These are phyloP conservation scores for Pandemis corylana DNA, from an alignment of 2,888 invertebrate species.

Conservation along the genomic window DNA sequence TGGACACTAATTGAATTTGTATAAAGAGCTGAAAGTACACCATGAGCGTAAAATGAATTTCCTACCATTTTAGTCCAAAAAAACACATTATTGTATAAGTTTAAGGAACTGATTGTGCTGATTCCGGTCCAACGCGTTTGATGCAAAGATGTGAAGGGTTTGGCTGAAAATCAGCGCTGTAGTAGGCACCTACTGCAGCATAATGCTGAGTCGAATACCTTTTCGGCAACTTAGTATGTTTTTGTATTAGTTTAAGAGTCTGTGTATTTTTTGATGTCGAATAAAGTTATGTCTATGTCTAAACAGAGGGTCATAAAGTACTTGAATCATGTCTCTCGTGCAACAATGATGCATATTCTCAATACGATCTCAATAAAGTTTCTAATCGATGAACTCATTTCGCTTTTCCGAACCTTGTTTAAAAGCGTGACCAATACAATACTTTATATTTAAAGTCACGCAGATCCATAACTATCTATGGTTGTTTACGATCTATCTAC, in stretches of 20 bases:
- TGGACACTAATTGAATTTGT: not conserved
- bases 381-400: not conserved
- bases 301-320: not conserved
- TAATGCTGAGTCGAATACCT: too few species aligned
- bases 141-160: too few species aligned
- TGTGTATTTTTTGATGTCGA: too few species aligned
- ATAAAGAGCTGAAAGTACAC: not conserved
- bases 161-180: too few species aligned
- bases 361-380: not conserved
- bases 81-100: not conserved
- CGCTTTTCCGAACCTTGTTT: not conserved
- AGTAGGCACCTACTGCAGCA: too few species aligned
- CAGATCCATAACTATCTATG: not conserved
- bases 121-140: too few species aligned
- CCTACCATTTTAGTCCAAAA: not conserved
- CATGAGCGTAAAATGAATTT: not conserved
- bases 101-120: too few species aligned
- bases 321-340: not conserved
- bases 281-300: too few species aligned
- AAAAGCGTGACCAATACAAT: not conserved
- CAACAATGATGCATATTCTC: not conserved
- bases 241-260: too few species aligned
- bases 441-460: not conserved
- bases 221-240: too few species aligned
- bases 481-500: not conserved